These are phyloP conservation scores for Pseudonaja textilis DNA, from an alignment of 2,113 vertebrate genomes.

Conservation along the genomic window DNA sequence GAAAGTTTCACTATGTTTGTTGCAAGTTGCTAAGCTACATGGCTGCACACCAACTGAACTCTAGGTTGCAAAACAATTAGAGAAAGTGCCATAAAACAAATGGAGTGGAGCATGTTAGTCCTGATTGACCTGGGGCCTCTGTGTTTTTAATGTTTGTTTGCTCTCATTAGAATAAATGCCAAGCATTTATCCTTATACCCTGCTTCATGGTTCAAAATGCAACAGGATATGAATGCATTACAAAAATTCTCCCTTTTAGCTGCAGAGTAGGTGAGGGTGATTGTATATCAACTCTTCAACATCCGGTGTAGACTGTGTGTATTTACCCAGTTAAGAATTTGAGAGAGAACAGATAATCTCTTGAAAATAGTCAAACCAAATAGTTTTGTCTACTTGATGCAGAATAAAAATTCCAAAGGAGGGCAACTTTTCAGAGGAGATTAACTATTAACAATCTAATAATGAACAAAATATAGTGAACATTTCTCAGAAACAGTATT, in stretches of 20 bases:
- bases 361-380: neutral
- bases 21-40: conserved; percentile 18
- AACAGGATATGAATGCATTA: neutral
- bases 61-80: neutral
- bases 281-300: neutral
- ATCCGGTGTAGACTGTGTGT: neutral
- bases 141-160: neutral
- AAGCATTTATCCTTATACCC: neutral
- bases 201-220: neutral
- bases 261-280: neutral
- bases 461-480: neutral
- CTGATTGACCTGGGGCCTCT: neutral
- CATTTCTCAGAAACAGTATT: neutral
- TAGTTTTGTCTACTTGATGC: neutral
- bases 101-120: neutral
- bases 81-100: conserved; percentile 2
- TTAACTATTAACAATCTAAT: neutral
- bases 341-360: neutral
- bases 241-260: neutral
- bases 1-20: neutral
- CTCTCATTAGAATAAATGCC: neutral
- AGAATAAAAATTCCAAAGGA: neutral
- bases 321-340: neutral
- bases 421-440: neutral
- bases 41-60: neutral